Evolutionary conservation across 1,140 invertebrate genomes (phyloP).

Genomic region (Onthophagus taurus): DNA sequence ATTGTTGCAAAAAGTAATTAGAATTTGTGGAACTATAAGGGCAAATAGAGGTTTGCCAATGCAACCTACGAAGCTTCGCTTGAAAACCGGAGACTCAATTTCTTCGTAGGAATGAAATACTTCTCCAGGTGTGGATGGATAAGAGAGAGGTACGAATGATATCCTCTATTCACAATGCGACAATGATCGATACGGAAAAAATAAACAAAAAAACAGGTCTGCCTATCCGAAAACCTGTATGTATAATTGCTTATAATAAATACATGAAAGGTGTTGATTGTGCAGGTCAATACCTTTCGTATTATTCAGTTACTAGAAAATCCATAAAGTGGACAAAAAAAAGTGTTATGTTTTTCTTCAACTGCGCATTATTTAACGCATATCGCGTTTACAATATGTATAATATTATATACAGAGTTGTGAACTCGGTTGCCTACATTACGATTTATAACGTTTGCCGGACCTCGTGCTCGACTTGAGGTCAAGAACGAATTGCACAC

Average conservation of each 20-base stretch:
- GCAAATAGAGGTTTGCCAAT: not conserved
- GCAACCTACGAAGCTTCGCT: not conserved
- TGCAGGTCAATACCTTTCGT: constrained; percentile 11
- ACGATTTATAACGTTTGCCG: too few relatives aligned
- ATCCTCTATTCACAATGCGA: constrained; percentile 15
- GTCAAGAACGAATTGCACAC: too few relatives aligned
- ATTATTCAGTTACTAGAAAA: not conserved
- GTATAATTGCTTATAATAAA: constrained; percentile 16
- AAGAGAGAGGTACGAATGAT: constrained; percentile 12
- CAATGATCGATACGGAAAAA: constrained; percentile 12
- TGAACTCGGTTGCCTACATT: too few relatives aligned
- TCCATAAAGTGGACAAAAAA: too few relatives aligned
- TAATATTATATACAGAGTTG: too few relatives aligned
- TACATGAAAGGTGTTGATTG: constrained; percentile 18
- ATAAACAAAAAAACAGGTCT: constrained; percentile 13
- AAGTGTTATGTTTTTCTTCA: too few relatives aligned
- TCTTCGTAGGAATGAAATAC: not conserved
- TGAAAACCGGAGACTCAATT: not conserved
- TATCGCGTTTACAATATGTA: too few relatives aligned
- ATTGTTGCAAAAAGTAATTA: not conserved
- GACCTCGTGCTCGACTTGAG: too few relatives aligned
- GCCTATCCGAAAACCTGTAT: constrained; percentile 13
- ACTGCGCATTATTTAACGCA: too few relatives aligned
- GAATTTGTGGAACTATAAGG: constrained; percentile 8
- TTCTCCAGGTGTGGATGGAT: constrained; percentile 2